Conservation (phyloP, 2,797 vertebrate genomes). For the Anabacerthia variegaticeps region DNA sequence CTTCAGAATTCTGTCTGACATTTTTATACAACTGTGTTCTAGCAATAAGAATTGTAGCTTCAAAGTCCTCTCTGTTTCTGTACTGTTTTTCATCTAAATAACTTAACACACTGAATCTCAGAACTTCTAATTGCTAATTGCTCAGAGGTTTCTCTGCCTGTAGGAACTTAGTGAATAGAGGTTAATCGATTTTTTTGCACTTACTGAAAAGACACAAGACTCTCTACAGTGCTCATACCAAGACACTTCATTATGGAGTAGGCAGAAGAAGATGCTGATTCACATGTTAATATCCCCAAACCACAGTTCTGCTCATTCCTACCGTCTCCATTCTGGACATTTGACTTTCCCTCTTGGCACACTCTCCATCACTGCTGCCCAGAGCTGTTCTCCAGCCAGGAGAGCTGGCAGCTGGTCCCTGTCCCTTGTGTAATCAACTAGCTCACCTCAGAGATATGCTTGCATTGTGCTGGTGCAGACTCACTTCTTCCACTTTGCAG, state of each 20-base stretch:
- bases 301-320: background rate
- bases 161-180: background rate
- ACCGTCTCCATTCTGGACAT: background rate
- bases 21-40: background rate
- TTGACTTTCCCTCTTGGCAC: constrained; percentile 6
- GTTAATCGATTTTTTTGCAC: background rate
- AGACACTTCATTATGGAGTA: rapidly evolving
- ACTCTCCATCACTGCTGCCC: constrained; percentile 18
- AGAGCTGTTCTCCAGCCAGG: constrained; percentile 46
- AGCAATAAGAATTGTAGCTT: background rate
- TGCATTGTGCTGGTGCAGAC: constrained; percentile 45
- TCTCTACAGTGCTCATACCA: background rate
- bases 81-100: background rate
- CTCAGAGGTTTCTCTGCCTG: background rate
- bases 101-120: background rate
- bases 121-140: background rate
- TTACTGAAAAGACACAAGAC: background rate
- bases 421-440: constrained; percentile 69
- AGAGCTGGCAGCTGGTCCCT: constrained; percentile 40
- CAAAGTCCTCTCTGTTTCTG: background rate
- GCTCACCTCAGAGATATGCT: constrained; percentile 74
- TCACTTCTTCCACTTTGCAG: constrained; percentile 50
- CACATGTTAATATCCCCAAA: background rate
- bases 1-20: background rate
- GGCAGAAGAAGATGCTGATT: background rate